Conservation (phyloP, 2,113 vertebrate genomes). For the Echinops telfairi region DNA sequence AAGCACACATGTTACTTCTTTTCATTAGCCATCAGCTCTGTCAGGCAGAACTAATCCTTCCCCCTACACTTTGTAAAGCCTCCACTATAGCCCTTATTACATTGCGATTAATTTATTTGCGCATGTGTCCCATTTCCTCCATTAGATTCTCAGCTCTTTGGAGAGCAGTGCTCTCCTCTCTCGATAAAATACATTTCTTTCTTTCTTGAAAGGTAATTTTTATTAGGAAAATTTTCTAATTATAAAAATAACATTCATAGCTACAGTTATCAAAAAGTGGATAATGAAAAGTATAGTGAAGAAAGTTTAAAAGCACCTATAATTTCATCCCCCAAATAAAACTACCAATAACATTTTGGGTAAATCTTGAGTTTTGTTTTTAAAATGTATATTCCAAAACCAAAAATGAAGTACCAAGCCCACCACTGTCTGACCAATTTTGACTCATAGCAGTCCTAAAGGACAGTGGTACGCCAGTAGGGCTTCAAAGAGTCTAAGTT, state of each 20-base stretch:
- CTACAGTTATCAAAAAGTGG: neutral
- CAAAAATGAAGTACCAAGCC: slow-evolving; percentile 1
- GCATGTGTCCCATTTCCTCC: slow-evolving; percentile 26
- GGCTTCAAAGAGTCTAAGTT: neutral
- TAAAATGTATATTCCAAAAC: neutral
- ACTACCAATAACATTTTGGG: neutral
- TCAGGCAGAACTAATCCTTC: slow-evolving; percentile 46
- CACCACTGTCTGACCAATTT: neutral
- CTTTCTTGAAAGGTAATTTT: slow-evolving; percentile 59
- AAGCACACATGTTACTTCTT: slow-evolving; percentile 47
- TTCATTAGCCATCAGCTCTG: slow-evolving; percentile 55
- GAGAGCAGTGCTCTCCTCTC: slow-evolving; percentile 38
- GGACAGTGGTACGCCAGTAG: no score
- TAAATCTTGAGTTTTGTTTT: neutral
- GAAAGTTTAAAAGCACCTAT: slow-evolving; percentile 3
- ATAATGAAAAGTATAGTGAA: slow-evolving; percentile 4
- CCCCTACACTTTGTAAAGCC: slow-evolving; percentile 28
- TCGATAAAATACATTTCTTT: slow-evolving; percentile 50
- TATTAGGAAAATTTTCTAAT: slow-evolving; percentile 22
- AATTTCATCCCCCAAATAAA: slow-evolving; percentile 50
- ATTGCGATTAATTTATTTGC: slow-evolving; percentile 52
- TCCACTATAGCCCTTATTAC: neutral
- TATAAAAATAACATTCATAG: slow-evolving; percentile 40
- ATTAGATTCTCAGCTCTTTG: slow-evolving; percentile 45
- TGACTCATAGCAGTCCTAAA: neutral